phyloP scores from a whole-genome alignment of 1,140 invertebrate species.

The Drosophila lini region DNA sequence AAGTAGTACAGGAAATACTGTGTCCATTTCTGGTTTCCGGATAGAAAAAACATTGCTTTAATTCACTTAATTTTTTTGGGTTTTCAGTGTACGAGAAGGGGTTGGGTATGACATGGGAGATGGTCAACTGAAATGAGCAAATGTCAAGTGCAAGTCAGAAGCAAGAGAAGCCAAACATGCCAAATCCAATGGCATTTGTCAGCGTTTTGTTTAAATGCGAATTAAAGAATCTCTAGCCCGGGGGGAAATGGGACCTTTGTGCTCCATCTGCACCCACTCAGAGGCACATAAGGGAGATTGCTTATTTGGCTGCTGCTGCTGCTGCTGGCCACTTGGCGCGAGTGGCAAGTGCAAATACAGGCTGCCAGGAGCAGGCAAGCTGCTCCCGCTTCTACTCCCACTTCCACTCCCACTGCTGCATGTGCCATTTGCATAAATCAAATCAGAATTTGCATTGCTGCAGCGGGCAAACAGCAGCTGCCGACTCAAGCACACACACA shows the following conservation, averaged over 20 bases:
- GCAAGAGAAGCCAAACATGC: slow-evolving; percentile 25
- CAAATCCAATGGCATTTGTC: slow-evolving; percentile 41
- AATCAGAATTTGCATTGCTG: slow-evolving; percentile 79
- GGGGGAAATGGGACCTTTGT: background rate
- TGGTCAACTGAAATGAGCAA: slow-evolving; percentile 72
- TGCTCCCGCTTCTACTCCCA: background rate
- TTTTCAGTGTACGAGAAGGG: background rate
- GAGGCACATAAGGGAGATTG: slow-evolving; percentile 44
- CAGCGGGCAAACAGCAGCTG: slow-evolving; percentile 30
- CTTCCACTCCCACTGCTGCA: slow-evolving; percentile 28
- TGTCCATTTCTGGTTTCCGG: background rate
- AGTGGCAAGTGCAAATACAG: slow-evolving; percentile 59
- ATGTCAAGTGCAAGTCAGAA: slow-evolving; percentile 64
- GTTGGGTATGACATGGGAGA: slow-evolving; percentile 22
- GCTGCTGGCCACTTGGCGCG: slow-evolving; percentile 49
- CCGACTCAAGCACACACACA: slow-evolving; percentile 15
- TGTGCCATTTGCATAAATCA: slow-evolving; percentile 80
- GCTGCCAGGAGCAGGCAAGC: slow-evolving; percentile 30
- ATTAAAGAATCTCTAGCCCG: slow-evolving; percentile 58
- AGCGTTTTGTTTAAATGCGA: slow-evolving; percentile 63
- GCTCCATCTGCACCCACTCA: background rate
- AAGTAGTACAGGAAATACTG: background rate
- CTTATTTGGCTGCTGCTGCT: slow-evolving; percentile 53
- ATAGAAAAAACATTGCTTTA: background rate
- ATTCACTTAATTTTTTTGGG: background rate